Conservation (phyloP, 2,888 invertebrate species). For the Drosophila conformis region DNA sequence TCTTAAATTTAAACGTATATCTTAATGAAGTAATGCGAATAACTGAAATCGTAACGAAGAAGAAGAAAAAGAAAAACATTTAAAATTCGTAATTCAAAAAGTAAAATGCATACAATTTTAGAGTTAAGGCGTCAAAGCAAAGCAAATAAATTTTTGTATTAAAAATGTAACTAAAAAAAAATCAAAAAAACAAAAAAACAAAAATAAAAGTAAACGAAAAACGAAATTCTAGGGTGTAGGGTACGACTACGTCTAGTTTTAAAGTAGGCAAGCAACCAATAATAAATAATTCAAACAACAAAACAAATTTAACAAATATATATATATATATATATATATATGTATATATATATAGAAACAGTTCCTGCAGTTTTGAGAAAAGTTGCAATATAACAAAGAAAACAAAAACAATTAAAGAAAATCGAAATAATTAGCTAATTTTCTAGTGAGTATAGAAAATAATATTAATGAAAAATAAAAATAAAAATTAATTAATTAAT, state of each 20-base stretch:
- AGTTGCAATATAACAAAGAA: conserved; percentile 62
- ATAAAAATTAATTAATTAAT: not conserved
- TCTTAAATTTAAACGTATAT: conserved; percentile 67
- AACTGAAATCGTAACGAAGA: not conserved
- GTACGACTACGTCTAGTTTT: conserved; percentile 46
- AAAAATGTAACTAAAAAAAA: conserved; percentile 34
- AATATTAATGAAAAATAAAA: conserved; percentile 31
- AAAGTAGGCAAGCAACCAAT: conserved; percentile 45
- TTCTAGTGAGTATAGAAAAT: conserved; percentile 50
- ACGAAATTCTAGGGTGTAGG: conserved; percentile 57
- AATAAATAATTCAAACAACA: conserved; percentile 40
- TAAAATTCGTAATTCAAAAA: conserved; percentile 28
- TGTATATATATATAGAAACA: conserved; percentile 54
- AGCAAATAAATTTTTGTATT: conserved; percentile 65
- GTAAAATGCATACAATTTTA: conserved; percentile 40
- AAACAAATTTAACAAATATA: conserved; percentile 33
- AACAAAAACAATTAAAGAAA: conserved; percentile 30
- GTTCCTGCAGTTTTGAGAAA: conserved; percentile 77
- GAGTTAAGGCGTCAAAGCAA: conserved; percentile 51
- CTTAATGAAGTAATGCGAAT: conserved; percentile 30
- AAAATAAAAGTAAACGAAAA: conserved; percentile 40
- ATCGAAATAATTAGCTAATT: conserved; percentile 40
- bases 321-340: conserved; percentile 38
- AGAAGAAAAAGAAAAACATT: conserved; percentile 9
- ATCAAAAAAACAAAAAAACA: not conserved